phyloP scores from a whole-genome alignment of 2,888 invertebrate genomes.

The Agrenia bidenticulata region DNA sequence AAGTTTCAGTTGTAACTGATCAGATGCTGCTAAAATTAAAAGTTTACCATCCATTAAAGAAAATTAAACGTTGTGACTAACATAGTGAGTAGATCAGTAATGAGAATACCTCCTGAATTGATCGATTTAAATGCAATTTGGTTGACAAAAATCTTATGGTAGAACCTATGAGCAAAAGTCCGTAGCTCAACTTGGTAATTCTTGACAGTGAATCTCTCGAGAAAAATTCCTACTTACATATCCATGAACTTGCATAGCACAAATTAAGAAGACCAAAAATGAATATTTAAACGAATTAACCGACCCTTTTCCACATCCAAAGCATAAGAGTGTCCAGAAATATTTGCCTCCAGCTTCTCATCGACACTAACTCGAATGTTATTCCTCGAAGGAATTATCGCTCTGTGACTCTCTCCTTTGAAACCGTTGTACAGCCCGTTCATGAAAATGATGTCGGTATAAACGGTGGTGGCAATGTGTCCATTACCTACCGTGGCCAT shows the following conservation, averaged over 20 bases:
- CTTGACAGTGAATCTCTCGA: conserved; percentile 29
- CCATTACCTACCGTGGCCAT: conserved; percentile 53
- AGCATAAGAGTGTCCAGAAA: conserved; percentile 31
- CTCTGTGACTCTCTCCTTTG: conserved; percentile 50
- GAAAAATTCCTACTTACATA: conserved; percentile 37
- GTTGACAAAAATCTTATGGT: conserved; percentile 44
- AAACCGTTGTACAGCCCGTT: conserved; percentile 53
- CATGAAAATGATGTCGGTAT: conserved; percentile 51
- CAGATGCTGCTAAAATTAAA: too few relatives aligned
- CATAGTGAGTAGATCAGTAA: too few relatives aligned
- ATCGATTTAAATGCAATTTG: conserved; percentile 29
- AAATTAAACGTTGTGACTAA: too few relatives aligned
- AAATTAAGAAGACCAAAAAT: not conserved
- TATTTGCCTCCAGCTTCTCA: not conserved
- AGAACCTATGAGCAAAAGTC: conserved; percentile 51
- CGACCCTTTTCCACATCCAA: conserved; percentile 46
- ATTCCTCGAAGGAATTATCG: conserved; percentile 50
- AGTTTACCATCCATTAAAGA: too few relatives aligned
- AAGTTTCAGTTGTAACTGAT: too few relatives aligned
- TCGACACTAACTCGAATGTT: conserved; percentile 37
- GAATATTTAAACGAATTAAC: not conserved
- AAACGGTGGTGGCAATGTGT: conserved; percentile 50
- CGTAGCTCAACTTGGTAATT: conserved; percentile 38
- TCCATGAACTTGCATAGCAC: not conserved
- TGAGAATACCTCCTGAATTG: too few relatives aligned